phyloP scores from a whole-genome alignment of 2,888 invertebrate genomes.

The Hirtodrosophila alboralis region DNA sequence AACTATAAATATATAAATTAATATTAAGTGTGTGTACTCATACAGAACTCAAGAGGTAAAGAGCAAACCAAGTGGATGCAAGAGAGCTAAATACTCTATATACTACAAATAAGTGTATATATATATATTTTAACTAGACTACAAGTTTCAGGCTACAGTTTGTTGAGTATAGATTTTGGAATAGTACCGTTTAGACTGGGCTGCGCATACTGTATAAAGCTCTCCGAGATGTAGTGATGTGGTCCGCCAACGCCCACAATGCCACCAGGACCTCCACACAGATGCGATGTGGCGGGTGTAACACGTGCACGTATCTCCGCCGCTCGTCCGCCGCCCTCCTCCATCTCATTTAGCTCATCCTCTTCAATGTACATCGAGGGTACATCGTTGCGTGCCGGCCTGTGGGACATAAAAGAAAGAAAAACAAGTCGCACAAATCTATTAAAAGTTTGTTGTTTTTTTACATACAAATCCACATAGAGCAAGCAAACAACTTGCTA shows the following conservation, averaged over 20 bases:
- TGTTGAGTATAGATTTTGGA: slow-evolving; percentile 83
- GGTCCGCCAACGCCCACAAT: slow-evolving; percentile 74
- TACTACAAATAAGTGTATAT: slow-evolving; percentile 32
- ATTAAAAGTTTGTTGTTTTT: slow-evolving; percentile 73
- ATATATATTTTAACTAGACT: slow-evolving; percentile 44
- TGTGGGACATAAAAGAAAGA: slow-evolving; percentile 47
- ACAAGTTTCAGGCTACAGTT: slow-evolving; percentile 73
- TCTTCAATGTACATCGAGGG: slow-evolving; percentile 85
- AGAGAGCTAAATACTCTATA: slow-evolving; percentile 27
- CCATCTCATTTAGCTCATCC: slow-evolving; percentile 83
- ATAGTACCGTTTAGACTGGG: slow-evolving; percentile 85
- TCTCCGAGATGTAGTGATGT: slow-evolving; percentile 84
- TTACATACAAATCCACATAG: slow-evolving; percentile 19
- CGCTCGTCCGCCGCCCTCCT: slow-evolving; percentile 80
- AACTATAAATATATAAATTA: slow-evolving; percentile 54
- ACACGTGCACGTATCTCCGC: slow-evolving; percentile 79
- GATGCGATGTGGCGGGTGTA: slow-evolving; percentile 70
- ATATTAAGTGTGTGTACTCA: slow-evolving; percentile 45
- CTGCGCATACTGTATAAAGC: slow-evolving; percentile 84
- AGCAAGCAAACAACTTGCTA: slow-evolving; percentile 40
- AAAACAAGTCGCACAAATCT: slow-evolving; percentile 55
- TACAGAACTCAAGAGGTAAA: slow-evolving; percentile 47
- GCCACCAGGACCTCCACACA: slow-evolving; percentile 52
- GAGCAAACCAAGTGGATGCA: slow-evolving; percentile 48
- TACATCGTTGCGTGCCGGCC: slow-evolving; percentile 84